These are phyloP conservation scores for Neoascia interrupta DNA, from an alignment of 2,888 invertebrate species.

Conservation along the genomic window DNA sequence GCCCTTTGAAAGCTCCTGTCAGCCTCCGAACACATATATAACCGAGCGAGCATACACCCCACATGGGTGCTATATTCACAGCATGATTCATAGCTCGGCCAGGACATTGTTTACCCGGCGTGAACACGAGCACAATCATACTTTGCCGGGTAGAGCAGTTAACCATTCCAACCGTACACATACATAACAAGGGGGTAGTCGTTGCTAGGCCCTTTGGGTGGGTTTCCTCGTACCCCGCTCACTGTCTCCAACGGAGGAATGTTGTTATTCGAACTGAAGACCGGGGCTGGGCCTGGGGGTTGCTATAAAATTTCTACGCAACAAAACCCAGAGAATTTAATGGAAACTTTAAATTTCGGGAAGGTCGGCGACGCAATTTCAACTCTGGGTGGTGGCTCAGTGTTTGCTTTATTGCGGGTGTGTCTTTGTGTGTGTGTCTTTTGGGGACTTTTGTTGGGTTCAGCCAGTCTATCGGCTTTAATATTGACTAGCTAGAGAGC, in stretches of 20 bases:
- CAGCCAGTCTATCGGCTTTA: conserved; percentile 47
- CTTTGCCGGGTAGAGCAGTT: too few relatives aligned
- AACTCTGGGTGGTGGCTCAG: neutral
- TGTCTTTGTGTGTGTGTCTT: neutral
- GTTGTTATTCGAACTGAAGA: neutral
- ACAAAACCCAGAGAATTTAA: conserved; percentile 41
- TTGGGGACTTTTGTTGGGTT: neutral
- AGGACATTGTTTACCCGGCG: conserved; percentile 33
- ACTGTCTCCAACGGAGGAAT: conserved; percentile 11
- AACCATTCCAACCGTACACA: conserved; percentile 1
- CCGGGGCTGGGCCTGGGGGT: neutral
- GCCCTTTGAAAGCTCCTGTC: conserved; percentile 35
- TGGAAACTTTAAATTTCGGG: conserved; percentile 48
- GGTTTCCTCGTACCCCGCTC: neutral
- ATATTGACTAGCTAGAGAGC: conserved; percentile 32
- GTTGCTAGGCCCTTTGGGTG: conserved; percentile 21
- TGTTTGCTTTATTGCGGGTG: neutral
- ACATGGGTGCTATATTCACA: conserved; percentile 8
- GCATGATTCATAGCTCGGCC: conserved; percentile 42
- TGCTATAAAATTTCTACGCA: conserved; percentile 31
- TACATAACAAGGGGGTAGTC: conserved; percentile 15
- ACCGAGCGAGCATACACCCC: too few relatives aligned
- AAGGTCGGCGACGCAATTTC: conserved; percentile 47
- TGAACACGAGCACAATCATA: conserved; percentile 6
- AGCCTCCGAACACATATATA: neutral